A percentile compares a stretch with the other conserved stretches of the same genome.
Evolutionary conservation across 2,797 vertebrate genomes (phyloP).

Genomic region (Sylvia borin): DNA sequence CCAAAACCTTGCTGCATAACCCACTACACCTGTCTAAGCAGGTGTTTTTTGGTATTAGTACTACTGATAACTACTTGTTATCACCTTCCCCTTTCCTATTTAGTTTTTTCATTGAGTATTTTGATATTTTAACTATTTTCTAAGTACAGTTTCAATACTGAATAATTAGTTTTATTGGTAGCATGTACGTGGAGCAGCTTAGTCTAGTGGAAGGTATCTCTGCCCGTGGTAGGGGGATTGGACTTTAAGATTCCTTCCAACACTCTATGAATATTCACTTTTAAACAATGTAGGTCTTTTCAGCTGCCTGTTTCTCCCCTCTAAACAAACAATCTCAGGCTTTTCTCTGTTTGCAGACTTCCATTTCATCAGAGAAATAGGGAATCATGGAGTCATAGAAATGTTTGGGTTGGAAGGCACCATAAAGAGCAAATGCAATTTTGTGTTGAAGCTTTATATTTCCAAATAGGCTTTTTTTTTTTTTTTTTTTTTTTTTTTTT

Average conservation of each 20-base stretch:
- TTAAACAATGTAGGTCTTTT: not conserved
- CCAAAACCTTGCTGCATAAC: not conserved
- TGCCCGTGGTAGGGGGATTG: not conserved
- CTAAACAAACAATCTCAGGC: not conserved
- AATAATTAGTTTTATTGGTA: not conserved
- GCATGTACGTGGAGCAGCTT: fast-evolving
- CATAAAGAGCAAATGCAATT: not conserved
- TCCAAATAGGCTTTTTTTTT: not conserved
- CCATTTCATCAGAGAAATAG: not conserved
- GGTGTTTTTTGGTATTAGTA: not conserved
- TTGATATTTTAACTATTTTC: not conserved
- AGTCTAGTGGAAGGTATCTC: not conserved
- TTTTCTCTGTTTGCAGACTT: not conserved
- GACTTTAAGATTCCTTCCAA: not conserved
- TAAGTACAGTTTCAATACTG: not conserved
- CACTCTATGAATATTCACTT: not conserved
- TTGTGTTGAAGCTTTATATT: not conserved
- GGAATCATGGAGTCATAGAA: not conserved
- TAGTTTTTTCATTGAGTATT: not conserved
- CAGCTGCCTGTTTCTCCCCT: not conserved
- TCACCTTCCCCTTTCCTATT: not conserved
- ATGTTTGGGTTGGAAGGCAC: not conserved
- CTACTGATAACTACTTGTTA: not conserved
- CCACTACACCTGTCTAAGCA: not conserved
- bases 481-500: fast-evolving